These are phyloP conservation scores for Epicauta chinensis DNA, from an alignment of 1,140 invertebrate species.

Conservation along the genomic window DNA sequence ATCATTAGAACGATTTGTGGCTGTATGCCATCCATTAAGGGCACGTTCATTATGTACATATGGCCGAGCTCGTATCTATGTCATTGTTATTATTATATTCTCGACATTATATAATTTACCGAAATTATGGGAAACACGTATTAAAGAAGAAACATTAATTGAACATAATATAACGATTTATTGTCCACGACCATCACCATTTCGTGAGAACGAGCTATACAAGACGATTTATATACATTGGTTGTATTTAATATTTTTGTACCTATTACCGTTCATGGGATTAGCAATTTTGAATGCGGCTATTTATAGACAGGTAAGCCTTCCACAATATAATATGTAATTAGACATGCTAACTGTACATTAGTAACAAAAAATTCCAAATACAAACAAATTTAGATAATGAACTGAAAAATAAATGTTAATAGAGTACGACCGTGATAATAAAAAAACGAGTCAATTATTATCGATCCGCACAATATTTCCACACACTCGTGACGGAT, in stretches of 20 bases:
- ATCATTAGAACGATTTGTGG: slow-evolving; percentile 92
- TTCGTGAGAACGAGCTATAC: slow-evolving; percentile 69
- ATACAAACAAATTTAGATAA: no score
- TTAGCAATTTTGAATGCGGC: slow-evolving; percentile 82
- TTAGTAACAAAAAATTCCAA: no score
- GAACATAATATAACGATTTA: slow-evolving; percentile 59
- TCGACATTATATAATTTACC: slow-evolving; percentile 85
- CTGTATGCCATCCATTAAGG: slow-evolving; percentile 88
- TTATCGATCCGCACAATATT: no score
- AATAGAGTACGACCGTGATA: no score
- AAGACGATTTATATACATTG: slow-evolving; percentile 85
- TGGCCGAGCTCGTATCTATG: slow-evolving; percentile 77
- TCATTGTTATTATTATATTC: slow-evolving; percentile 74
- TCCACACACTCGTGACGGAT: no score
- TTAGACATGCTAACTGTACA: no score
- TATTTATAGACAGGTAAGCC: slow-evolving; percentile 71
- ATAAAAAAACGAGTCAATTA: no score
- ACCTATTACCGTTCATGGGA: slow-evolving; percentile 79
- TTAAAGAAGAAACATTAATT: slow-evolving; percentile 43
- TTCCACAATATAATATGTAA: no score
- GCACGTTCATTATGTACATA: slow-evolving; percentile 88
- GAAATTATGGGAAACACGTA: slow-evolving; percentile 62
- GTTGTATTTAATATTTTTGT: slow-evolving; percentile 88
- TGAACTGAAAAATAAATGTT: no score
- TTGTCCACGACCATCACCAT: slow-evolving; percentile 58